These are phyloP conservation scores for Ashinkailepas kermadecensis DNA, from an alignment of 2,888 invertebrate genomes.

Conservation along the genomic window DNA sequence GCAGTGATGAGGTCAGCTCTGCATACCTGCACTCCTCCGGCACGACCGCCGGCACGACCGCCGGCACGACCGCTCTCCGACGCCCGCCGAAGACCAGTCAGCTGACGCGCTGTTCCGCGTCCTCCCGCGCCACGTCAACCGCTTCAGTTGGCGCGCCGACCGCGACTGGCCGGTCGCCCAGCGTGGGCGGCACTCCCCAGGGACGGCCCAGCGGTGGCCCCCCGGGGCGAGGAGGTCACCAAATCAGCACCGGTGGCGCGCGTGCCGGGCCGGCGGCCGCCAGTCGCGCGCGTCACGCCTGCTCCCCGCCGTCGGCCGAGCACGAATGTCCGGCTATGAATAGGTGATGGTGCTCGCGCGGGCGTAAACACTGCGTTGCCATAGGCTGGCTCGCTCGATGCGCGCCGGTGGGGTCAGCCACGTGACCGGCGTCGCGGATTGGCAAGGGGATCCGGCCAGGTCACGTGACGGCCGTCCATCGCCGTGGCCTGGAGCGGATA, in stretches of 20 bases:
- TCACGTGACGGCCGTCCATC: neutral
- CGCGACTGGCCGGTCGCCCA: too few species aligned
- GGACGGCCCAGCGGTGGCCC: too few species aligned
- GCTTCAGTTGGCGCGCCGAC: too few species aligned
- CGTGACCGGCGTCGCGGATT: too few species aligned
- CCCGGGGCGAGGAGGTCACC: neutral
- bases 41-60: neutral
- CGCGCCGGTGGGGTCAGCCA: too few species aligned
- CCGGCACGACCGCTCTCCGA: neutral
- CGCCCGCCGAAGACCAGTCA: neutral
- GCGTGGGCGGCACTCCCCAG: too few species aligned
- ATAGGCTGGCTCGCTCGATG: slow-evolving; percentile 18
- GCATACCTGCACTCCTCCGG: too few species aligned
- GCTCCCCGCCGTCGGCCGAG: neutral
- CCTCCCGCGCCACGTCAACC: neutral
- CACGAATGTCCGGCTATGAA: slow-evolving; percentile 1
- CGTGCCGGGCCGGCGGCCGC: neutral
- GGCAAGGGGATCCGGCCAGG: neutral
- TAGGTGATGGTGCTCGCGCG: neutral
- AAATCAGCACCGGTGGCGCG: neutral
- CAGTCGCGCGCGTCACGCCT: neutral
- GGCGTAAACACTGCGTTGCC: neutral
- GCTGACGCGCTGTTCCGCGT: neutral
- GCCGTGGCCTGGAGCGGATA: neutral
- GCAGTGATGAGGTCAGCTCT: too few species aligned